Base-by-base conservation (phyloP, 1,140 invertebrate genomes). In the Diprion similis region DNA sequence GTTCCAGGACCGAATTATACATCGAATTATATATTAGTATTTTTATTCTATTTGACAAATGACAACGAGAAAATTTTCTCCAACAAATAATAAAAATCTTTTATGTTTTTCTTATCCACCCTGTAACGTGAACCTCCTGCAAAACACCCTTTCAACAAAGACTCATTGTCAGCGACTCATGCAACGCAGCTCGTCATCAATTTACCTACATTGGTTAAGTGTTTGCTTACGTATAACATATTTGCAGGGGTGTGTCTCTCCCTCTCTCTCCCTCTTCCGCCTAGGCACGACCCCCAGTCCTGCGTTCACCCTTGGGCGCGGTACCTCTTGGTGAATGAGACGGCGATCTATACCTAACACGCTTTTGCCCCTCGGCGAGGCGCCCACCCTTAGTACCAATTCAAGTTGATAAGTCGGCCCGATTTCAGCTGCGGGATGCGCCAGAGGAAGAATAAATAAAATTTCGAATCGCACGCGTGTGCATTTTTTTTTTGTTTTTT, bases 241-340 rank as follows among this genome's bases (percentile, higher is more conserved):
- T 80, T 78, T 77, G 75, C 66, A 73, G 79, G 73, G 80, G 79
- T 46, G 80, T 79, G 78, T 77, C 73, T 73, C 68, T n/a, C 19
- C 24, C 70, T 70, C 46, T 66, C 66, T 45, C 24, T 71, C 68
- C 70, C 47, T 64, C 59, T 64, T 64, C 59, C 59, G 13, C 59
- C 17, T 17, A 64, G 13, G 59, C 4, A 64, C 59, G 13, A 15
- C 59, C 59, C 66, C 66, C 51, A n/a, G 51, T 59, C 1, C 11
- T 59, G 1, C 8, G n/a, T 59, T 59, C 11, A 59, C 11, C n/a
- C 51, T 59, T 59, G 51, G 51, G 51, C 51, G 51, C 51, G 51
- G 51, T 59, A 59, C 24, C 24, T 37, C 51, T 59, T 59, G 2
- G 51, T 59, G 51, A 59, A 59, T 59, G 51, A 59, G 51, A 59